Evolutionary conservation across 2,888 invertebrate species (phyloP).

Genomic region (Helicoverpa assulta): DNA sequence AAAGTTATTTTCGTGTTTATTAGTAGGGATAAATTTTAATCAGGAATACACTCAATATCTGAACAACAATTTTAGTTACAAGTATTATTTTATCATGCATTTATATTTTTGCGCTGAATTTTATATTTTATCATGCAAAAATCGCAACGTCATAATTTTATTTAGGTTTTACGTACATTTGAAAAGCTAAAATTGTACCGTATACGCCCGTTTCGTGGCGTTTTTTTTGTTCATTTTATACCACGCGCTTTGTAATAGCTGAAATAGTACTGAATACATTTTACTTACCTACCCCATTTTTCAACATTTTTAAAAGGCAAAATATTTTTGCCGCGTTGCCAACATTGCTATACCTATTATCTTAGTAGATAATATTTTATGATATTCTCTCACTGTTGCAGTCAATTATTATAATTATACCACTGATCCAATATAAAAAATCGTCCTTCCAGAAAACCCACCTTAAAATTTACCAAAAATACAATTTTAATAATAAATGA

Average conservation of each 20-base stretch:
- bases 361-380: no score
- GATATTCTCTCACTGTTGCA: no score
- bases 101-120: neutral
- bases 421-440: no score
- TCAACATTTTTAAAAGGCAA: neutral
- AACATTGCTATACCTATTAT: no score
- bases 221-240: constrained; percentile 11
- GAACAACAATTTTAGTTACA: no score
- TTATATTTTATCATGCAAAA: neutral
- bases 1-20: no score
- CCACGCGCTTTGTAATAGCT: neutral
- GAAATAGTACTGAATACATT: constrained; percentile 5
- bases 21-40: no score
- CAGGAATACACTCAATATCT: no score
- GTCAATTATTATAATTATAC: no score
- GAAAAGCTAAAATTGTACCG: neutral
- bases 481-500: constrained; percentile 6
- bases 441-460: no score
- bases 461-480: neutral
- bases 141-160: neutral
- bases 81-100: neutral
- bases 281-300: constrained; percentile 3
- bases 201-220: neutral
- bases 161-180: neutral
- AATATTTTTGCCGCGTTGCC: neutral